Evolutionary conservation across 2,113 vertebrate species (phyloP).

Genomic region (Corynorhinus townsendii): DNA sequence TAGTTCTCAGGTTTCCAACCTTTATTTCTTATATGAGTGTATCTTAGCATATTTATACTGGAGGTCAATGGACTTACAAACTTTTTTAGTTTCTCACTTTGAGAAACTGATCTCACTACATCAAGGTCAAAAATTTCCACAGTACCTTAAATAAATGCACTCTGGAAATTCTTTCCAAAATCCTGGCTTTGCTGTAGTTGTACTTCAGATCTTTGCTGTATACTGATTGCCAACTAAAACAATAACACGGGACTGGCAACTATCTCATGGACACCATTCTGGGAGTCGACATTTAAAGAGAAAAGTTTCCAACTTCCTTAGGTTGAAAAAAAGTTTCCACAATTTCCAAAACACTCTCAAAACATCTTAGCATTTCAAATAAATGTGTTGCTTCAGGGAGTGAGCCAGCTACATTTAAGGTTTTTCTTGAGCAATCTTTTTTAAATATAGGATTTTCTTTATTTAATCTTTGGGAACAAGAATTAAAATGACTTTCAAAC

Average conservation of each 20-base stretch:
- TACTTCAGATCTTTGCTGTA: slow-evolving; percentile 52
- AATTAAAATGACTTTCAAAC: slow-evolving; percentile 34
- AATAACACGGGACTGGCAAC: slow-evolving; percentile 72
- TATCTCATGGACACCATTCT: slow-evolving; percentile 65
- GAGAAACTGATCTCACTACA: slow-evolving; percentile 4
- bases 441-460: not conserved
- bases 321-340: slow-evolving; percentile 65
- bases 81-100: slow-evolving; percentile 30
- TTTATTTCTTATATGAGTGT: not conserved
- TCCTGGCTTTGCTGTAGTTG: slow-evolving; percentile 73
- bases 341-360: slow-evolving; percentile 62
- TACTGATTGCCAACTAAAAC: slow-evolving; percentile 77
- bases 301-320: slow-evolving; percentile 74
- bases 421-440: slow-evolving; percentile 1
- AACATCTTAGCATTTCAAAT: slow-evolving; percentile 9
- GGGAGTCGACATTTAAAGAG: slow-evolving; percentile 70
- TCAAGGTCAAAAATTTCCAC: slow-evolving; percentile 50
- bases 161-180: slow-evolving; percentile 71
- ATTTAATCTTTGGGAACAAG: slow-evolving; percentile 38
- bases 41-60: not conserved
- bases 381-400: slow-evolving; percentile 10
- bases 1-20: not conserved
- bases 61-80: not conserved
- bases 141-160: slow-evolving; percentile 48
- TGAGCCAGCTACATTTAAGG: not conserved